Evolutionary conservation across 2,113 vertebrate genomes (phyloP), one percentile per base, ranked within the genome.

Genomic region (Amphiprion percula): DNA sequence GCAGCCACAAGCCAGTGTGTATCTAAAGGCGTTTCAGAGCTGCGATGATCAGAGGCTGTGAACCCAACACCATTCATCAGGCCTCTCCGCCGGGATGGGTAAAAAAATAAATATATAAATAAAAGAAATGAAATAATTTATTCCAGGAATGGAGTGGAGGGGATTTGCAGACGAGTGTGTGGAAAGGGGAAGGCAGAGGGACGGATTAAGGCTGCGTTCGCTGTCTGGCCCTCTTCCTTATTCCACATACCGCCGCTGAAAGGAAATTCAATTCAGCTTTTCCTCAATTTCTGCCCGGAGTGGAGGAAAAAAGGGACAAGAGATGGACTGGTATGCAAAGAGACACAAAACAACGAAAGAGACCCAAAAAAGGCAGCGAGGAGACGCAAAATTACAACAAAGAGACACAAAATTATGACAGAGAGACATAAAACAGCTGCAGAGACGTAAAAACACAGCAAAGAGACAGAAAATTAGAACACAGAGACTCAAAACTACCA

Each of bases 231-330:
- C 85, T 82, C 87, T 86, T 83, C 80, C 89, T 37, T 77, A 83
- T 90, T 91, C 82, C 82, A 85, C 83, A 77, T 71, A 80, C 63
- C n/a, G 26, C 74, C 37, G 39, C 75, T 74, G 81, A 78, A 82
- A 88, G 85, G 74, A 92, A 93, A 93, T 93, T 90, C 82, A 93
- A 90, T 92, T 87, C 83, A 71, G 47, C 87, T 87, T 82, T 87
- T 62, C 60, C 59, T 78, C 67, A 63, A 64, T 80, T 77, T 80
- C 52, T 71, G 77, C 67, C 47, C 47, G 44, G 78, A 46, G 44
- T 77, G 28, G 62, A 75, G 75, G 21, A 53, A 66, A 82, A 26
- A 74, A 28, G 63, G 54, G 70, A 53, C 65, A 56, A 78, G 74
- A 83, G 72, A 83, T 58, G 44, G 71, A 66, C 33, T 84, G 86